Conservation (phyloP, 2,797 vertebrate genomes). For the Rhodeus uyekii region DNA sequence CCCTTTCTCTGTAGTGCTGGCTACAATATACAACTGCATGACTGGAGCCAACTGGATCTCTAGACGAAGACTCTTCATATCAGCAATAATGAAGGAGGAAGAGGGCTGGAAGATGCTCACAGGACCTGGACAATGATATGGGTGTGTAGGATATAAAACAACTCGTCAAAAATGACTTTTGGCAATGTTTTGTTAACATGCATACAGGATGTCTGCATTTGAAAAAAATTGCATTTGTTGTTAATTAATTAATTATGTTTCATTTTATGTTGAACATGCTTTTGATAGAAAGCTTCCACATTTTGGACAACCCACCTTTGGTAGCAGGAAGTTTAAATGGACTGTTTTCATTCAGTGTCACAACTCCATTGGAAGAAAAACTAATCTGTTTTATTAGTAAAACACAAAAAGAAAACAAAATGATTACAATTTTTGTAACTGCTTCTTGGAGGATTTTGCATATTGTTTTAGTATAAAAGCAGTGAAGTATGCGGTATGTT, state of each 20-base stretch:
- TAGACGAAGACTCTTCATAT: conserved; percentile 73
- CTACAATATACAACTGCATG: conserved; percentile 84
- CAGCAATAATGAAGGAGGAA: conserved; percentile 79
- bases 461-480: not conserved
- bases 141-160: not conserved
- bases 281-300: not conserved
- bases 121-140: conserved; percentile 63
- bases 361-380: conserved; percentile 67
- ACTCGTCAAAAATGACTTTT: not conserved
- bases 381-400: conserved; percentile 57
- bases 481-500: not conserved
- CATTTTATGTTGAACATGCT: not conserved
- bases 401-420: not conserved
- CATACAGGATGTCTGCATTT: not conserved
- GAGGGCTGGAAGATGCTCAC: conserved; percentile 81
- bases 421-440: not conserved
- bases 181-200: not conserved
- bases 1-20: conserved; percentile 70
- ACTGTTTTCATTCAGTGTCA: conserved; percentile 66
- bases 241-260: not conserved
- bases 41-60: conserved; percentile 82
- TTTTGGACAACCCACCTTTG: conserved; percentile 61
- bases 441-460: not conserved
- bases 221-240: not conserved
- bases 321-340: conserved; percentile 64